A percentile compares a stretch with the other conserved stretches of the same genome.
Conservation (phyloP, 2,888 invertebrate species). For the Cephus spinipes region DNA sequence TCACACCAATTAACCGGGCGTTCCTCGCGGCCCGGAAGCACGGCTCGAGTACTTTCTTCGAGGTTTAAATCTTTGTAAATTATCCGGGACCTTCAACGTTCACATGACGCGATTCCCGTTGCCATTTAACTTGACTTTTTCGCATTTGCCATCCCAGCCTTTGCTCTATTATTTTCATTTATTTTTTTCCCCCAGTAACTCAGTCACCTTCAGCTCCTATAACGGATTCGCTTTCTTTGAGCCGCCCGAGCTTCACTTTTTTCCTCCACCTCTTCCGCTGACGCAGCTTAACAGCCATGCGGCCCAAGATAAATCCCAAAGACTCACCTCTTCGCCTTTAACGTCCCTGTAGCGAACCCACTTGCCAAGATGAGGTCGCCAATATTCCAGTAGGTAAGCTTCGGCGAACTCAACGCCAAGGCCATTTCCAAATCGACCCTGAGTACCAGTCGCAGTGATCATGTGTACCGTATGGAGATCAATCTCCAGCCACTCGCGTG, state of each 20-base stretch:
- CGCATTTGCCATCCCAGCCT: neutral
- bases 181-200: neutral
- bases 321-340: constrained; percentile 72
- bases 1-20: neutral
- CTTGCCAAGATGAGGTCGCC: constrained; percentile 71
- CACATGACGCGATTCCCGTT: neutral
- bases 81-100: neutral
- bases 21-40: neutral
- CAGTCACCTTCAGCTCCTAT: neutral
- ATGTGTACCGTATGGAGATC: constrained; percentile 73
- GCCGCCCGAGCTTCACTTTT: neutral
- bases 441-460: constrained; percentile 74
- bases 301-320: neutral
- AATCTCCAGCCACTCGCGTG: constrained; percentile 71
- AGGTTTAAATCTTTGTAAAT: neutral
- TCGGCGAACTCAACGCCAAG: constrained; percentile 77
- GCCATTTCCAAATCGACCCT: constrained; percentile 80
- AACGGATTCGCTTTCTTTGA: neutral
- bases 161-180: neutral
- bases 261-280: neutral
- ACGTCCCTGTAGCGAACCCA: constrained; percentile 74
- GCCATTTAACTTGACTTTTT: neutral
- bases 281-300: neutral
- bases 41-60: neutral
- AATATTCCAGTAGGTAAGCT: constrained; percentile 74